Evolutionary conservation across 2,888 invertebrate genomes (phyloP).

Genomic region (Scrobipalpa atriplicella): DNA sequence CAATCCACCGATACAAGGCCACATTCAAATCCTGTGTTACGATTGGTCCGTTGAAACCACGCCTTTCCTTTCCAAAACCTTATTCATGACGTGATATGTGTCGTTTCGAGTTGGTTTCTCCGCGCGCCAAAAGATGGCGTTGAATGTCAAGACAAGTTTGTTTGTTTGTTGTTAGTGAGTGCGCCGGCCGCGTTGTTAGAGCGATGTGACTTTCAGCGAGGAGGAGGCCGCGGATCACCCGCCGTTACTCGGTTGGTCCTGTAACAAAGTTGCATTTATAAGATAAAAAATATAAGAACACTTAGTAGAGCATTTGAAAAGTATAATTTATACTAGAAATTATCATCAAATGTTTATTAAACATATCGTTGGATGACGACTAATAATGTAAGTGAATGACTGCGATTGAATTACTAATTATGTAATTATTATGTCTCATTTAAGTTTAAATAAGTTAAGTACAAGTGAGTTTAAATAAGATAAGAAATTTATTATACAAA

Average conservation of each 20-base stretch:
- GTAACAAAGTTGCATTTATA: conserved; percentile 23
- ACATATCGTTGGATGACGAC: too few species aligned
- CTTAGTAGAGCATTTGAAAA: too few species aligned
- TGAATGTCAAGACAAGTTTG: not conserved
- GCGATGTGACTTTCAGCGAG: conserved; percentile 25
- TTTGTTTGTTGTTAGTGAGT: not conserved
- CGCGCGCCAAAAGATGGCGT: not conserved
- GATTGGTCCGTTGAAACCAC: conserved; percentile 9
- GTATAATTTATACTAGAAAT: too few species aligned
- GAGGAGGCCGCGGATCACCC: conserved; percentile 56
- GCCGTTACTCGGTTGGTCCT: conserved; percentile 76
- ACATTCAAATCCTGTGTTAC: conserved; percentile 4
- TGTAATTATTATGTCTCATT: too few species aligned
- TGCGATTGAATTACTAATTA: too few species aligned
- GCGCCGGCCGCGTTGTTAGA: conserved; percentile 20
- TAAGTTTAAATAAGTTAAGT: too few species aligned
- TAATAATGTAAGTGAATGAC: too few species aligned
- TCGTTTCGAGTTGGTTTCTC: not conserved
- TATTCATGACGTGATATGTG: not conserved
- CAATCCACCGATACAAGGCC: conserved; percentile 2
- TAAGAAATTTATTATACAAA: too few species aligned
- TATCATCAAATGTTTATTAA: too few species aligned
- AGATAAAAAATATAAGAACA: too few species aligned
- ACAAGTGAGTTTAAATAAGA: too few species aligned
- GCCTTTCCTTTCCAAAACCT: not conserved